Evolutionary conservation across 2,888 invertebrate genomes (phyloP), one percentile per base, ranked within the genome.

Genomic region (Trachelus tabidus): DNA sequence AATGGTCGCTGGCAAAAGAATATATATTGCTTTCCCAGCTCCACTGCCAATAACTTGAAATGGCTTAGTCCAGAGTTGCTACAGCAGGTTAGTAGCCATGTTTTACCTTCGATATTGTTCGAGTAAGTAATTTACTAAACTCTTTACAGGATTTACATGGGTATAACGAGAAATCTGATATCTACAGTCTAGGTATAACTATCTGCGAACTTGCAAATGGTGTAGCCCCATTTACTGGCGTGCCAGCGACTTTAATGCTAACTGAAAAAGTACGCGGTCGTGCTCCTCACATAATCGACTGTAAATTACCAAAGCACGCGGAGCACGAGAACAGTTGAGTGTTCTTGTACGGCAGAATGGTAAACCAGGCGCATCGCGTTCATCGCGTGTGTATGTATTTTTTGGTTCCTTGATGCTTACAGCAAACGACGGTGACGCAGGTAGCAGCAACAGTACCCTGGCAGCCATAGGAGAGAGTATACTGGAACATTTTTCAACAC

Each of bases 11-110:
- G 96, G 88, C 94, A 94, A 85, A 93, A 92, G 81, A 94, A 93
- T 34, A 93, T 98, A 40, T 96, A 97, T 91, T 95, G 95, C 71
- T 95, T 97, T 89, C 97, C 97, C 0, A 93, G 94, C 0, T 94
- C 94, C 3, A 95, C 95, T 79, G 92, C 93, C 35, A 93, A 94
- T 81, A 96, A 96, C 87, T 92, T 98, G 9, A 96, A 97, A 92
- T 98, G 98, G 97, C 93, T 98, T 23, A 98, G 98, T 87, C 98
- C 98, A 0, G 98, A 98, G 91, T 92, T 98, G 12, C 92, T 98
- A 69, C 96, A 97, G 92, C 98, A 98, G 93, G 95, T 95, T 83
- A 82, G 31, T n/a, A 30, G 23, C 11, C 35, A 35, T 34, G 11
- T 74, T 74, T 71, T 71, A 71, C 4, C 31, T 56, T 23, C 15